Percentiles rank a stretch among this genome's conserved stretches.
These are phyloP conservation scores for Megalurothrips usitatus DNA, from an alignment of 2,888 invertebrate genomes.

Conservation along the genomic window DNA sequence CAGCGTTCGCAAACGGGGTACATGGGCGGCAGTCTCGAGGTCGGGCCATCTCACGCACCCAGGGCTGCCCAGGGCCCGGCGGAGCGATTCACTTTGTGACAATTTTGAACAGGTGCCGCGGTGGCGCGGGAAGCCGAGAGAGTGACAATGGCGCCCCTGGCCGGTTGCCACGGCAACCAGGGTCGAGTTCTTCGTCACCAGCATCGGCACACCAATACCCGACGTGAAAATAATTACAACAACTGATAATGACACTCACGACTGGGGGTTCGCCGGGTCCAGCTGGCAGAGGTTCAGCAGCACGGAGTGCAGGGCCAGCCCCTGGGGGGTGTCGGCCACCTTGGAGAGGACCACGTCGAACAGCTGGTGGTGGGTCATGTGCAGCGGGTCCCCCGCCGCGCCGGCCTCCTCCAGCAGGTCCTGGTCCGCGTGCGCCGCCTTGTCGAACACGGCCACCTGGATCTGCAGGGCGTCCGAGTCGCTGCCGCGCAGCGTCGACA, in stretches of 20 bases:
- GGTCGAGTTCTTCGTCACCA: no score
- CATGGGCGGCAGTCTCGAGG: no score
- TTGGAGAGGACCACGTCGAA: conserved; percentile 41
- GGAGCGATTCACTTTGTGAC: no score
- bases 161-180: no score
- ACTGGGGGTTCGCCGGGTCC: conserved; percentile 36
- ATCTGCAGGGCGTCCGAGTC: conserved; percentile 41
- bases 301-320: conserved; percentile 39
- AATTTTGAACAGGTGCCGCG: no score
- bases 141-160: no score
- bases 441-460: conserved; percentile 43
- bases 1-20: no score
- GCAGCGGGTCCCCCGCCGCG: conserved; percentile 5
- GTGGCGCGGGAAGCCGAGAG: no score
- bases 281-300: conserved; percentile 40
- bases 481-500: conserved; percentile 37
- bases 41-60: no score
- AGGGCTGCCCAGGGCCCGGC: no score
- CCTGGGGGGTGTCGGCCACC: conserved; percentile 41
- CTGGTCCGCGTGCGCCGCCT: conserved; percentile 41
- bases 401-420: conserved; percentile 37
- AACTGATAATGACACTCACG: conserved; percentile 36
- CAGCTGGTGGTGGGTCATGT: conserved; percentile 40
- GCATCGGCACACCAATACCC: no score
- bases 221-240: no score